Conservation (phyloP, 1,140 invertebrate genomes). For the Rhysida immarginata region DNA sequence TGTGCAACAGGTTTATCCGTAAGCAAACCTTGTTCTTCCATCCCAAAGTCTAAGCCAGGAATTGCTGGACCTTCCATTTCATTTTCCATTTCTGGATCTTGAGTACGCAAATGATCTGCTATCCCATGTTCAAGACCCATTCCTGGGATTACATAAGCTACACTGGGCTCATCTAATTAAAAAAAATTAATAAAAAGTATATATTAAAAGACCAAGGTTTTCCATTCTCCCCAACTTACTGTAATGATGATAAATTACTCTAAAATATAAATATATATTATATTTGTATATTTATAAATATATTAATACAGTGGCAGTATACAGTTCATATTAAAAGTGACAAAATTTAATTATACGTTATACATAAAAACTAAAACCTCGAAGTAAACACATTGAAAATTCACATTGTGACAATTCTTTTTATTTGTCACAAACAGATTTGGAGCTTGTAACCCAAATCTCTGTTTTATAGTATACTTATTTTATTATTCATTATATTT, state of each 20-base stretch:
- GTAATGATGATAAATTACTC: conserved; percentile 13
- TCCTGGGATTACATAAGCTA: conserved; percentile 52
- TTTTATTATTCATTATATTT: too few species aligned
- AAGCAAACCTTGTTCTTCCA: conserved; percentile 22
- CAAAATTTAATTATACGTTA: too few species aligned
- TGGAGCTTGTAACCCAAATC: too few species aligned
- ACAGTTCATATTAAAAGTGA: too few species aligned
- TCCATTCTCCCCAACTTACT: conserved; percentile 17
- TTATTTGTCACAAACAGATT: too few species aligned
- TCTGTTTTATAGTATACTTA: too few species aligned
- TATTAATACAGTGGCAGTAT: too few species aligned
- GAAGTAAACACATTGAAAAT: too few species aligned
- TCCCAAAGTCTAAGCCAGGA: conserved; percentile 65
- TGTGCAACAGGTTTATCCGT: conserved; percentile 42
- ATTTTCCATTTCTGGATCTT: conserved; percentile 29
- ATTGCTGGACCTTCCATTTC: conserved; percentile 39
- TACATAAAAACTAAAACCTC: too few species aligned
- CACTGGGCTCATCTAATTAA: not conserved
- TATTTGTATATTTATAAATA: too few species aligned
- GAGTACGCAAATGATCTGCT: conserved; percentile 33
- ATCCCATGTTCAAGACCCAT: conserved; percentile 82
- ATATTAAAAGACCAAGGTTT: conserved; percentile 14
- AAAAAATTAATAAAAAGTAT: not conserved
- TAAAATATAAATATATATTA: too few species aligned
- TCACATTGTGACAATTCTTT: too few species aligned